Conservation (phyloP, 2,113 vertebrate genomes). For the Bujurquina vittata region DNA sequence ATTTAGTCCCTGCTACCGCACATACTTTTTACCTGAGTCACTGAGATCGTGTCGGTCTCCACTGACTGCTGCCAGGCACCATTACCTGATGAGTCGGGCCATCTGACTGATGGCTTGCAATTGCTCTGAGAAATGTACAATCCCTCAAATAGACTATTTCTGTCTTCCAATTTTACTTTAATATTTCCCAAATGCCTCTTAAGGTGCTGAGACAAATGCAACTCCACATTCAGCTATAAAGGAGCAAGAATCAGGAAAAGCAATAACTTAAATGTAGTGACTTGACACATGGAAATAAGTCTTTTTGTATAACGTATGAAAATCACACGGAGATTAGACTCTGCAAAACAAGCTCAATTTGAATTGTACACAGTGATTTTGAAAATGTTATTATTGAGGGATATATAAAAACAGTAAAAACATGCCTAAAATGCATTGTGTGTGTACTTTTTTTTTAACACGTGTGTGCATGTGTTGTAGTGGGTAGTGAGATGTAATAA, state of each 20-base stretch:
- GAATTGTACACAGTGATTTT: conserved; percentile 47
- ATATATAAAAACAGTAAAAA: not conserved
- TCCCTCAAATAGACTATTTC: conserved; percentile 74
- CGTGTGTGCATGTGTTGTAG: not conserved
- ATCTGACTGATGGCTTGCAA: conserved; percentile 73
- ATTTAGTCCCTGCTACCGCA: not conserved
- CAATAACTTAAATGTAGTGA: conserved; percentile 55
- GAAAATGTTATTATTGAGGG: conserved; percentile 41
- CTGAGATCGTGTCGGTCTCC: conserved; percentile 36
- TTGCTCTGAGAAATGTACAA: conserved; percentile 60
- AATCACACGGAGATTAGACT: conserved; percentile 60
- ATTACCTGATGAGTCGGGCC: conserved; percentile 57
- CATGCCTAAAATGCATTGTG: not conserved
- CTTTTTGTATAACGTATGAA: conserved; percentile 54
- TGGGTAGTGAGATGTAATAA: not conserved
- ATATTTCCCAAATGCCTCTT: conserved; percentile 60
- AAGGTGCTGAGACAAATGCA: conserved; percentile 31
- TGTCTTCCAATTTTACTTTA: conserved; percentile 69
- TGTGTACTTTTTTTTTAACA: not conserved
- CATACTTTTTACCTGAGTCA: conserved; percentile 35
- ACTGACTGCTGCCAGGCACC: conserved; percentile 56
- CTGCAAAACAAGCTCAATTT: conserved; percentile 37
- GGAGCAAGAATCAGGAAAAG: conserved; percentile 40
- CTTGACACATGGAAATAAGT: conserved; percentile 60
- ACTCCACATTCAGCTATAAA: not conserved